A percentile compares a stretch with the other conserved stretches of the same genome.
Evolutionary conservation across 2,888 invertebrate genomes (phyloP).

Genomic region (Mimas tiliae): DNA sequence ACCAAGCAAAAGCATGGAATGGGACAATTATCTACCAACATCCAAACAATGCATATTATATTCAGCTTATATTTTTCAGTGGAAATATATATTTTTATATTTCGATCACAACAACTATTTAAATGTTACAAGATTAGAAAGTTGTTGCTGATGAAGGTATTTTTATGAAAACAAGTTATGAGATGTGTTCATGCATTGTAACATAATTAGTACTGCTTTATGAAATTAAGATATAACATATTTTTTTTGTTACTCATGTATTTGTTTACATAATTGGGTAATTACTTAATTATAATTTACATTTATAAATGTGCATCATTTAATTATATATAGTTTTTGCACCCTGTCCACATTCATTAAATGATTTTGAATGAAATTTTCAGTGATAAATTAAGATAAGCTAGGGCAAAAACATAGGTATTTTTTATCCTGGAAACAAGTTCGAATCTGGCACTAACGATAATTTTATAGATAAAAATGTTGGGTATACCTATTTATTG

Average conservation of each 20-base stretch:
- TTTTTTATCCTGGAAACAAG: too few species aligned
- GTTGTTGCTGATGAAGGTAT: slow-evolving; percentile 8
- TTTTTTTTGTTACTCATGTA: neutral
- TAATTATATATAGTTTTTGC: too few species aligned
- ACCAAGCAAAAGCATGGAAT: slow-evolving; percentile 64
- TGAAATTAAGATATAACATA: neutral
- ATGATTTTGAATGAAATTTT: too few species aligned
- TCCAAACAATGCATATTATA: slow-evolving; percentile 26
- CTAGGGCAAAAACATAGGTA: too few species aligned
- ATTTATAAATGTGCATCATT: too few species aligned
- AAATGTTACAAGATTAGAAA: slow-evolving; percentile 28
- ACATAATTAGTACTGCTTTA: neutral
- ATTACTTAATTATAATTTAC: neutral
- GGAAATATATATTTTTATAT: slow-evolving; percentile 7
- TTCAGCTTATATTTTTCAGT: slow-evolving; percentile 18
- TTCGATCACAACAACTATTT: slow-evolving; percentile 12
- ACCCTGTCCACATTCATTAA: too few species aligned
- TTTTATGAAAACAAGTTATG: slow-evolving; percentile 16
- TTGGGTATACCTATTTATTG: too few species aligned
- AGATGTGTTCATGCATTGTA: slow-evolving; percentile 10
- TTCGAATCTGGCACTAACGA: too few species aligned
- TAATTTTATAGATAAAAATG: too few species aligned
- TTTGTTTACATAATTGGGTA: neutral
- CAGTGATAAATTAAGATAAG: too few species aligned
- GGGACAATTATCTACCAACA: slow-evolving; percentile 57